Evolutionary conservation across 2,888 invertebrate genomes (phyloP), one percentile per base, ranked within the genome.

Genomic region (Plebejus argus): DNA sequence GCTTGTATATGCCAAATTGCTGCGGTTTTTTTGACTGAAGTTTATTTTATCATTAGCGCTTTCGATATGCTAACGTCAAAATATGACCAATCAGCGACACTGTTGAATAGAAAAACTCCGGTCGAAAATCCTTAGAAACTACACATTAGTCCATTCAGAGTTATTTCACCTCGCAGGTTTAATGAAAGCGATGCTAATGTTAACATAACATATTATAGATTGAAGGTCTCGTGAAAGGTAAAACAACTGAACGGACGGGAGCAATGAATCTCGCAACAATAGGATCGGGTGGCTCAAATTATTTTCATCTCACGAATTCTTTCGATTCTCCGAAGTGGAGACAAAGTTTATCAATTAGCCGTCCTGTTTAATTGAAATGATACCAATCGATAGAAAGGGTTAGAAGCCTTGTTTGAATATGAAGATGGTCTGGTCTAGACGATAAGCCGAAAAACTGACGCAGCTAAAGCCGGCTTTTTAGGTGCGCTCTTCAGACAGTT

Each of bases 261-360:
- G 15, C 66, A 66, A 28, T 61, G 23, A 61, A 20, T 23, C 61
- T 10, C 4, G 20, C 20, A 28, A 66, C 28, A 28, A 66, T 66
- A 66, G 28, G 66, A 66, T 23, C 6, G 15, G 28, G 15, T 66
- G 66, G 7, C 66, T 33, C 15, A 1, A 66, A 66, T 33, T 66
- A 66, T 23, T 61, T 61, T 61, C 61, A 61, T 61, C 23, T 66
- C 28, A 15, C 28, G 66, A 33, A 66, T 33, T 66, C 66, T 66
- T 66, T 66, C 23, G 12, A 58, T 58, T 58, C 23, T 61, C 61
- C 61, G 23, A 23, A 61, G 58, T 23, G 61, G 28, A 66, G 66
- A 66, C 66, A 66, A 66, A 66, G 66, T 66, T 66, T 66, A 33
- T 66, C 66, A 66, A 66, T 66, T 66, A 66, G 66, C 66, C 61